Evolutionary conservation across 2,888 invertebrate species (phyloP), one percentile per base, ranked within the genome.

Genomic region (Entomobrya proxima): DNA sequence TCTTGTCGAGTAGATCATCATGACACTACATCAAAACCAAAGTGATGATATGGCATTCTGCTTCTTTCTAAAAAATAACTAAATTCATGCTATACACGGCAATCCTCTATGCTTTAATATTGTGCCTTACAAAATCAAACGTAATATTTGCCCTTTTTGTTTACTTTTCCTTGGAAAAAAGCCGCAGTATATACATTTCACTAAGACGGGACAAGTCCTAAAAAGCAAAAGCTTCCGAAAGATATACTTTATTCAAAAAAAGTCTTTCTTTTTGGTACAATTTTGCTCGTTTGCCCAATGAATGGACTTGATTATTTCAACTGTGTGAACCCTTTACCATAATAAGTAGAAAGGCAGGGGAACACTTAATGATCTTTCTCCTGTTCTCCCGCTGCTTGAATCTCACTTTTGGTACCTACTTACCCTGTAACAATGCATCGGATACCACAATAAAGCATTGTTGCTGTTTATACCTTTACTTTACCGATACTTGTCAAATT

Each of bases 261-360:
- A 21, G 24, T 32, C 58, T 27, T 13, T 5, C 32, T 58, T 58
- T 18, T 18, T 32, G 61, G 21, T 35, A n/a, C n/a, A 44, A 74
- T 74, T 52, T 74, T 74, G 52, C 74, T 52, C 47, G 15, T 74
- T 52, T 74, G 5, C 18, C 37, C 76, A 80, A 40, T 40, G 80
- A 80, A 80, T 80, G 55, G 72, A 69, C 55, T 64, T 80, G 80
- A 80, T 72, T 80, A 72, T 52, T 72, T 37, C 21, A 35, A n/a
- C n/a, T n/a, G n/a, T n/a, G 15, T 32, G 13, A 32, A 32, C 64
- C 64, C 64, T 64, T 64, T 61, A 24, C 40, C 27, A 27, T 55
- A 27, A 55, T 27, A 55, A 55, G 11, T 55, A 11, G 4, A 27
- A 7, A 37, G 15, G 24, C 37, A 40, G n/a, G 27, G 58, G 13